Base-by-base conservation (phyloP, 2,113 vertebrate genomes). In the Oncorhynchus kisutch region DNA sequence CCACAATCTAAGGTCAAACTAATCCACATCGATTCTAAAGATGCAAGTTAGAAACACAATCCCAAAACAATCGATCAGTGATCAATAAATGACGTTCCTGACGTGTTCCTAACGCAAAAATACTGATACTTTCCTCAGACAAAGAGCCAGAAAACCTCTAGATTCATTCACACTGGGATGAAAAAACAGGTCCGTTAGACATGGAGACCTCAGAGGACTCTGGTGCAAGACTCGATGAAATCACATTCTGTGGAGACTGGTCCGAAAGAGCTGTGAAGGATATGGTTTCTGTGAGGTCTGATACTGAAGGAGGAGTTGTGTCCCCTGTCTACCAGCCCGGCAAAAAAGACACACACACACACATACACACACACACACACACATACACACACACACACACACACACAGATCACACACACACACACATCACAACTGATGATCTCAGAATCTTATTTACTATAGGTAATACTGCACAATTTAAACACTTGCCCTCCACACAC, bases 281-380 rank as follows among this genome's bases (percentile, higher is more conserved):
- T 45, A 45, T 11, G 11, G 85, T 65, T 13, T 25, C 62, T n/a
- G 83, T 75, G 81, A 49, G 82, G 82, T 83, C 80, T 86, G 90
- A 89, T 88, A 91, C 84, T 86, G 86, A 88, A 79, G 84, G 83
- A 87, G 87, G 89, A 89, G 86, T 90, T 34, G 83, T 73, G 74
- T 65, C 62, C 12, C 22, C 62, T 25, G n/a, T 65, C n/a, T 65
- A 4, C n/a, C 25, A 12, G 22, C 62, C 24, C 3, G 11, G 39
- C 39, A 45, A 45, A 45, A 39, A 39, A 7, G n/a, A 39, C 34
- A 39, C 34, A 9, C 34, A 39, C 34, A 39, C 7, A 39, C 34
- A 2, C 7, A 39, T 7, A 9, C 34, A 39, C 34, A 9, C 34
- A 39, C 34, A 9, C 34, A 39, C 34, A 9, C 34, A 39, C 34